Percentiles rank a stretch among this genome's conserved stretches.
Conservation (phyloP, 2,888 invertebrate genomes). For the Sialis lutaria region DNA sequence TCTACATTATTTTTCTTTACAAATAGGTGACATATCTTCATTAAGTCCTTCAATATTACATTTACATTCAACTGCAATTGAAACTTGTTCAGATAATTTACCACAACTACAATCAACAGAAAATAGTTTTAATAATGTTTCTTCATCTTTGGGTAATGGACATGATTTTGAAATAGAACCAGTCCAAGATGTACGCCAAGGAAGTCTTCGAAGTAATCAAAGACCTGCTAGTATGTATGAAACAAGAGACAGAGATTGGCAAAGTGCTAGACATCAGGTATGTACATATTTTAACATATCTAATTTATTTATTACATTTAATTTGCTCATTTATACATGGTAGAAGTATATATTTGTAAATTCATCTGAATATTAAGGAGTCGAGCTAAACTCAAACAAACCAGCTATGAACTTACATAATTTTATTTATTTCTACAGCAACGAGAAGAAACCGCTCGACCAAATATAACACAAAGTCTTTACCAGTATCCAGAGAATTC, state of each 20-base stretch:
- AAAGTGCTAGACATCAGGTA: conserved; percentile 1
- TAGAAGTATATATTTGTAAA: background rate
- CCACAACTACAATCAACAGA: background rate
- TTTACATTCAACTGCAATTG: background rate
- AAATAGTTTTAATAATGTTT: background rate
- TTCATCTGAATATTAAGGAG: too few relatives aligned
- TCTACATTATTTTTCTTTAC: background rate
- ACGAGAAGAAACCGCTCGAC: conserved; percentile 1
- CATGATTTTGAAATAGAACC: conserved; percentile 4
- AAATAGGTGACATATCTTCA: background rate
- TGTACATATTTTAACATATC: background rate
- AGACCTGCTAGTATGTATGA: conserved; percentile 82
- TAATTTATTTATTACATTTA: background rate
- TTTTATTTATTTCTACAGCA: background rate
- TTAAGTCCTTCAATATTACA: background rate
- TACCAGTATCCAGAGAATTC: conserved; percentile 14
- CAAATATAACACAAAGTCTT: conserved; percentile 21
- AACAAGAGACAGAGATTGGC: conserved; percentile 43
- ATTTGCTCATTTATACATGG: background rate
- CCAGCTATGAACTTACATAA: too few relatives aligned
- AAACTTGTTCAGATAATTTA: too few relatives aligned
- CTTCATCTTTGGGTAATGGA: conserved; percentile 1
- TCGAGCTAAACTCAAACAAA: too few relatives aligned
- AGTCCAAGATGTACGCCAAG: conserved; percentile 15
- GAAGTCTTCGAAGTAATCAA: conserved; percentile 26